Evolutionary conservation across 2,888 invertebrate genomes (phyloP), one percentile per base, ranked within the genome.

Genomic region (Drosophila atroscutellata): DNA sequence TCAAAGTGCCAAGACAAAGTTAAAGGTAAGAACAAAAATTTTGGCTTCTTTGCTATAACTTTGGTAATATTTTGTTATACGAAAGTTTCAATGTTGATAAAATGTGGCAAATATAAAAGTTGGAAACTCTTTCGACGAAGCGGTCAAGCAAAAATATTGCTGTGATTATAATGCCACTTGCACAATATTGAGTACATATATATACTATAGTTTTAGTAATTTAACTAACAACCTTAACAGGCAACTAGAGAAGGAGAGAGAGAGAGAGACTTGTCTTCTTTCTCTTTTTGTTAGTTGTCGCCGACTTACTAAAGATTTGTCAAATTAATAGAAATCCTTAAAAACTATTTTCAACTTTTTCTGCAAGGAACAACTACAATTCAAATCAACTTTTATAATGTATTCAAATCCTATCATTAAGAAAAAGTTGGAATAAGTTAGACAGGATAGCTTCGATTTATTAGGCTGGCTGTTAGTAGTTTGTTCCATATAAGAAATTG

Each of bases 41-140:
- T 87, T 77, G 62, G 64, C 80, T 69, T 78, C 69, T 84, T 84
- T 77, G 77, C 74, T 80, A 89, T 80, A 87, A 87, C 90, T 90
- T 87, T 84, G 70, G 69, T 80, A 90, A 87, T 89, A 80, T 86
- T 84, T 89, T 84, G 87, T 84, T 87, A 77, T 80, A 85, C 67
- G 57, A 84, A 90, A 87, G 77, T 90, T 86, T 83, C 73, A 73
- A 85, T 86, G 81, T 71, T 77, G 86, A 90, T 89, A 86, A 86
- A 89, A 86, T 86, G 89, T 86, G 88, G 79, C 81, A 75, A 86
- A 89, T 79, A 79, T 75, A 90, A 90, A 90, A 75, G 80, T 57
- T 68, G 32, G 34, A 47, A 72, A 76, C 55, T 49, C 60, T 71
- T 67, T 72, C 15, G 20, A 32, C 37, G 57, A 68, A 55, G 70